Conservation (phyloP, 2,888 invertebrate species). For the Pheosia tremula region DNA sequence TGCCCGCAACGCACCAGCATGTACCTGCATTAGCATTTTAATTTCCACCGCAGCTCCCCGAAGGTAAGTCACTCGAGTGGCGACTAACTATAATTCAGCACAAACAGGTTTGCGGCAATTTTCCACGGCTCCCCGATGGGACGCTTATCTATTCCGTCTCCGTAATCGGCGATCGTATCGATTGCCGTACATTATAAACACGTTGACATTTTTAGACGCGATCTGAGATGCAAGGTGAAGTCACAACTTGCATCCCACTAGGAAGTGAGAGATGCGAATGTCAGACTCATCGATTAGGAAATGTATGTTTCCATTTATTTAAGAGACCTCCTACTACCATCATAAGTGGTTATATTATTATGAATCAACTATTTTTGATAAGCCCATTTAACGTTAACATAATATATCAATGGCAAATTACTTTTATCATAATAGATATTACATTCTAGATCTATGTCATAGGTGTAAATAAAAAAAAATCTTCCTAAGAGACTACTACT, state of each 20-base stretch:
- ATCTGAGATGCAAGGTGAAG: constrained; percentile 35
- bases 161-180: constrained; percentile 24
- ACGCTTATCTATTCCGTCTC: constrained; percentile 29
- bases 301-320: neutral
- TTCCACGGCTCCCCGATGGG: constrained; percentile 17
- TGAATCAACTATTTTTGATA: too few species aligned
- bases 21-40: neutral
- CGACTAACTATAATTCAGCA: constrained; percentile 14
- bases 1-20: neutral
- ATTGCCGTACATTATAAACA: constrained; percentile 42
- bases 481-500: too few species aligned
- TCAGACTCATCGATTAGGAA: constrained; percentile 2
- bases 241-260: constrained; percentile 2
- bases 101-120: constrained; percentile 30
- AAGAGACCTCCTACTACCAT: neutral
- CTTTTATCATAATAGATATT: too few species aligned
- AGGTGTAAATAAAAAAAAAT: too few species aligned
- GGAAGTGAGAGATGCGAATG: constrained; percentile 5
- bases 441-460: too few species aligned
- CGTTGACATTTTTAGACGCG: constrained; percentile 40
- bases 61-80: neutral
- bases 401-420: too few species aligned
- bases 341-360: neutral
- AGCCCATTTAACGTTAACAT: too few species aligned
- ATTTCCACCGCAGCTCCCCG: neutral